These are phyloP conservation scores for Nasua narica DNA, from an alignment of 2,797 vertebrate species.

Conservation along the genomic window DNA sequence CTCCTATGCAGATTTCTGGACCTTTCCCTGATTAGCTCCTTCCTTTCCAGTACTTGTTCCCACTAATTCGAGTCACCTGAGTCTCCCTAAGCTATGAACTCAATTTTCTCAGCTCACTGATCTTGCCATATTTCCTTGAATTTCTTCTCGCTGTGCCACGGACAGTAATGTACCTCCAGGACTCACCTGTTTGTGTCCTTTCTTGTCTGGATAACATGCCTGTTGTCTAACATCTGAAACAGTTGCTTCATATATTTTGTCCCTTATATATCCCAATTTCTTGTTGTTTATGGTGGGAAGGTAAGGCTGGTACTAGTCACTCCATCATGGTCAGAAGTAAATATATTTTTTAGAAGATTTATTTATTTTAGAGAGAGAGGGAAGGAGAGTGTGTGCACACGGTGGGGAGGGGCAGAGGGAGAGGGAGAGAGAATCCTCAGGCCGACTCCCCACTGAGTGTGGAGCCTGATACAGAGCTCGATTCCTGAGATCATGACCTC, in stretches of 20 bases:
- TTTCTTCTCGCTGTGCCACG: background rate
- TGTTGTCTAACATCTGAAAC: background rate
- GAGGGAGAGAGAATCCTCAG: background rate
- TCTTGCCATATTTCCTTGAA: background rate
- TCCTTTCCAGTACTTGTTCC: background rate
- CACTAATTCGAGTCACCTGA: background rate
- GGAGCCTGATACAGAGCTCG: background rate
- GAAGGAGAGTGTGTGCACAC: background rate
- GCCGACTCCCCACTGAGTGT: background rate
- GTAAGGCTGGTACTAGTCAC: background rate
- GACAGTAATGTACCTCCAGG: background rate
- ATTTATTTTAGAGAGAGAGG: background rate
- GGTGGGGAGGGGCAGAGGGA: background rate
- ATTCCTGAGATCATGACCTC: background rate
- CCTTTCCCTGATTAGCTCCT: background rate
- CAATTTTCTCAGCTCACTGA: background rate
- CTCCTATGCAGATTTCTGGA: background rate
- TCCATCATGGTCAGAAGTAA: background rate
- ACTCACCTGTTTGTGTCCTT: background rate
- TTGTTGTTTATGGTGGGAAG: background rate
- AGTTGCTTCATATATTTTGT: background rate
- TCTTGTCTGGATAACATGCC: background rate
- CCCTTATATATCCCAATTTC: background rate
- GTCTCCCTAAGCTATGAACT: background rate
- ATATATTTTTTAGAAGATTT: background rate